A percentile compares a stretch with the other conserved stretches of the same genome.
These are phyloP conservation scores for Sebastes melanostomus DNA, from an alignment of 2,797 vertebrate genomes.

Conservation along the genomic window DNA sequence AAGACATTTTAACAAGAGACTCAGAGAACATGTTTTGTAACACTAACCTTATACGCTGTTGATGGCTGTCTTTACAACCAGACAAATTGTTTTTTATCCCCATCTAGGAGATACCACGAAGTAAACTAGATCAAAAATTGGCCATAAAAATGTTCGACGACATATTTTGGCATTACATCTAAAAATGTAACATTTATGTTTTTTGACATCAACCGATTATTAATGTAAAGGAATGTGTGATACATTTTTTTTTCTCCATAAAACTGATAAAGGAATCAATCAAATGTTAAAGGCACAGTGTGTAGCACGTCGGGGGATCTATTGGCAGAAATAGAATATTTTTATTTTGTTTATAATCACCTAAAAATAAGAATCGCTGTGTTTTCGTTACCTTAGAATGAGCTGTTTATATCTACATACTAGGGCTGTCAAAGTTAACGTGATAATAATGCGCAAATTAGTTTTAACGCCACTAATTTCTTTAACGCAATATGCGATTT, in stretches of 20 bases:
- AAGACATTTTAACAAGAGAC: not conserved
- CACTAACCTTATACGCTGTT: not conserved
- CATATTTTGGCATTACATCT: conserved; percentile 47
- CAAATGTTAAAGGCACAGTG: not conserved
- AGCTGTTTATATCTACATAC: too few species aligned
- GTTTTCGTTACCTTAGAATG: too few species aligned
- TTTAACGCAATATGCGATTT: too few species aligned
- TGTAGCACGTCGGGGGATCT: too few species aligned
- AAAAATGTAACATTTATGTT: conserved; percentile 21
- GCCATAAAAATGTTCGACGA: conserved; percentile 71
- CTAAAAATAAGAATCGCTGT: too few species aligned
- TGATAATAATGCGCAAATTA: too few species aligned
- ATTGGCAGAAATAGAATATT: too few species aligned
- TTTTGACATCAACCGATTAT: conserved; percentile 1
- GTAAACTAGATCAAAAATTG: conserved; percentile 81
- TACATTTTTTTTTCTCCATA: not conserved
- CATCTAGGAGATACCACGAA: not conserved
- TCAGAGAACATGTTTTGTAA: conserved; percentile 62
- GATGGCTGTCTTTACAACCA: conserved; percentile 51
- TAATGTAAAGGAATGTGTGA: conserved; percentile 44
- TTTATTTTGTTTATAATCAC: too few species aligned
- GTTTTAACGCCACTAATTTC: too few species aligned
- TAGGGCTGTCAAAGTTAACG: too few species aligned
- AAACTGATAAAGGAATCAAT: not conserved
- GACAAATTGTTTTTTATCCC: conserved; percentile 26